Conservation (phyloP, 2,113 vertebrate genomes). For the Sorex araneus region DNA sequence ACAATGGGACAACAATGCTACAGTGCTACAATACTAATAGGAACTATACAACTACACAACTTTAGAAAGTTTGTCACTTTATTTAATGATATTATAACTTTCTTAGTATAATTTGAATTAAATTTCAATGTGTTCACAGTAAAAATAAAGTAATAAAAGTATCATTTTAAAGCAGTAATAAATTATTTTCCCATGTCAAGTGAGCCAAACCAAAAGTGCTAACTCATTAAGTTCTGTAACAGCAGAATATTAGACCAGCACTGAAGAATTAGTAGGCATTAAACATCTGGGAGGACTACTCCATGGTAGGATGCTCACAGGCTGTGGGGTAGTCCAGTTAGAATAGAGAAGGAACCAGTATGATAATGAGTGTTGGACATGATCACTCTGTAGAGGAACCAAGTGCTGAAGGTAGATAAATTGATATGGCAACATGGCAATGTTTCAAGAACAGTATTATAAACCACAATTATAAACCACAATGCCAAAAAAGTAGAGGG, state of each 20-base stretch:
- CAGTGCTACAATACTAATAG: background rate
- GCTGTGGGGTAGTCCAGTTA: too few species aligned
- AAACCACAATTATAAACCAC: too few species aligned
- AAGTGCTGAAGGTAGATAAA: too few species aligned
- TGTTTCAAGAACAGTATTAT: too few species aligned
- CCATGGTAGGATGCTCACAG: too few species aligned
- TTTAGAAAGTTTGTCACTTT: conserved; percentile 12
- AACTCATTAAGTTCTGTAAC: background rate
- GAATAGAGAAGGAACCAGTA: too few species aligned
- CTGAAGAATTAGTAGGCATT: background rate
- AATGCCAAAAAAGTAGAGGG: too few species aligned
- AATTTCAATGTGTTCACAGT: background rate
- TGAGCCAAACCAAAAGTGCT: background rate
- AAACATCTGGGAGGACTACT: too few species aligned
- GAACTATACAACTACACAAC: background rate
- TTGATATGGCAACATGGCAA: too few species aligned
- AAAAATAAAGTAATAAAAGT: conserved; percentile 14
- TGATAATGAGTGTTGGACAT: too few species aligned
- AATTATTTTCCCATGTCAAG: background rate
- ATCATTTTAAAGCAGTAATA: background rate
- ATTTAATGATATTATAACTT: background rate
- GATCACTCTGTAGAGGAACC: too few species aligned
- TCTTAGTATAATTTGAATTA: background rate
- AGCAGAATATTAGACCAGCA: background rate
- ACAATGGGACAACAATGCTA: too few species aligned